Conservation (phyloP, 2,888 invertebrate species). For the Polymixis flavicincta region DNA sequence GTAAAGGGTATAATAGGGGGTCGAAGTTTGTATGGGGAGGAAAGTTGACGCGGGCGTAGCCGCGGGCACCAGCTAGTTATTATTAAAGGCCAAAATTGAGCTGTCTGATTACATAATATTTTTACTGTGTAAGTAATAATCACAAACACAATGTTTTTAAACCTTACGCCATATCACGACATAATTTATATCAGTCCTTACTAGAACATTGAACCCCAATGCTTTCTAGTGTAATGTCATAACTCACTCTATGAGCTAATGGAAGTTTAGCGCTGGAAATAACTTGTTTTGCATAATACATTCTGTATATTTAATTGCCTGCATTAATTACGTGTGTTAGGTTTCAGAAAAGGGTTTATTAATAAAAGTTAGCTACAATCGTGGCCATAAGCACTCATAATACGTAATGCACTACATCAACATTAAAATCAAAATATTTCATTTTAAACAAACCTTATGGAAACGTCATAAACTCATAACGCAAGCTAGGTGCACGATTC, state of each 20-base stretch:
- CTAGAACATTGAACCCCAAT: conserved; percentile 1
- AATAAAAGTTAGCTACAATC: too few species aligned
- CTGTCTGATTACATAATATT: neutral
- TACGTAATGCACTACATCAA: too few species aligned
- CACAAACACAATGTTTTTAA: neutral
- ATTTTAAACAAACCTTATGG: too few species aligned
- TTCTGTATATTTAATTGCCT: neutral
- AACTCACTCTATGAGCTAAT: conserved; percentile 16
- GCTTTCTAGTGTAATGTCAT: conserved; percentile 1
- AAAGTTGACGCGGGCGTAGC: too few species aligned
- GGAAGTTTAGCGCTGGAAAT: neutral
- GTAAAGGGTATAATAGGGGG: too few species aligned
- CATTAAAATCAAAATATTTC: neutral
- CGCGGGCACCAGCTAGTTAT: neutral
- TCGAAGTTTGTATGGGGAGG: too few species aligned
- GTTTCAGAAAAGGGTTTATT: too few species aligned
- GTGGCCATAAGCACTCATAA: too few species aligned
- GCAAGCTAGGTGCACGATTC: too few species aligned
- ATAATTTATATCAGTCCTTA: conserved; percentile 32
- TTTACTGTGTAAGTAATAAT: neutral
- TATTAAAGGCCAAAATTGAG: neutral
- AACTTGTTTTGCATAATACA: neutral
- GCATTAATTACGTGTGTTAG: too few species aligned
- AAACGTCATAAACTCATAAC: too few species aligned
- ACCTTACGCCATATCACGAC: neutral